Conservation (phyloP, 2,797 vertebrate species). For the Podarcis siculus region DNA sequence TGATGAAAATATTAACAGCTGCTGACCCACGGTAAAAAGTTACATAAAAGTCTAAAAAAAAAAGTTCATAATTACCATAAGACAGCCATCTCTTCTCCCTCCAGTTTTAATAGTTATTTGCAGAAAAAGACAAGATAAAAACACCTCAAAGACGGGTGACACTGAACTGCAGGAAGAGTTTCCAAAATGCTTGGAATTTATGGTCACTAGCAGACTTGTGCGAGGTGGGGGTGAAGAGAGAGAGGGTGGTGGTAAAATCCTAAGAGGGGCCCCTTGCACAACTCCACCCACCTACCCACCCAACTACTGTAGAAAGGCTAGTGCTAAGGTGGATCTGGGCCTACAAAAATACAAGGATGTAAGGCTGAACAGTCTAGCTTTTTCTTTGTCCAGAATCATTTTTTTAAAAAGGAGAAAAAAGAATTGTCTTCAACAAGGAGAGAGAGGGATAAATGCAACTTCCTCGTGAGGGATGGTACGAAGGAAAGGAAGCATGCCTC, state of each 20-base stretch:
- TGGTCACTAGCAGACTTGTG: constrained; percentile 6
- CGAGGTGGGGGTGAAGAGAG: constrained; percentile 30
- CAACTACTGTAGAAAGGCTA: not conserved
- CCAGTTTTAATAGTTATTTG: constrained; percentile 57
- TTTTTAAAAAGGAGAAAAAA: not conserved
- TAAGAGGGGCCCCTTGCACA: not conserved
- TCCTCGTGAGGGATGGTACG: constrained; percentile 16
- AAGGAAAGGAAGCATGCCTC: constrained; percentile 37
- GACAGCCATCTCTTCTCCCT: constrained; percentile 58
- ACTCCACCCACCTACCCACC: not conserved
- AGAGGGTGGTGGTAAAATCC: not conserved
- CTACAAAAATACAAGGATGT: constrained; percentile 32
- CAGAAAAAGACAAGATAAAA: constrained; percentile 70
- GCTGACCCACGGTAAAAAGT: constrained; percentile 73
- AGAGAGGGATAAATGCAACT: constrained; percentile 20
- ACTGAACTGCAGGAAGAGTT: constrained; percentile 60
- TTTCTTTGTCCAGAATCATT: not conserved
- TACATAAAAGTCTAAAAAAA: constrained; percentile 70
- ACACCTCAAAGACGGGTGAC: constrained; percentile 69
- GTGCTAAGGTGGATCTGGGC: not conserved
- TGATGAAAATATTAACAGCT: constrained; percentile 68
- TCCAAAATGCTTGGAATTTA: constrained; percentile 51
- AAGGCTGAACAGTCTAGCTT: constrained; percentile 3
- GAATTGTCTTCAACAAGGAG: constrained; percentile 25
- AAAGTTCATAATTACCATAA: constrained; percentile 69